These are phyloP conservation scores for Corythaixoides concolor DNA, from an alignment of 2,113 vertebrate species.

Conservation along the genomic window DNA sequence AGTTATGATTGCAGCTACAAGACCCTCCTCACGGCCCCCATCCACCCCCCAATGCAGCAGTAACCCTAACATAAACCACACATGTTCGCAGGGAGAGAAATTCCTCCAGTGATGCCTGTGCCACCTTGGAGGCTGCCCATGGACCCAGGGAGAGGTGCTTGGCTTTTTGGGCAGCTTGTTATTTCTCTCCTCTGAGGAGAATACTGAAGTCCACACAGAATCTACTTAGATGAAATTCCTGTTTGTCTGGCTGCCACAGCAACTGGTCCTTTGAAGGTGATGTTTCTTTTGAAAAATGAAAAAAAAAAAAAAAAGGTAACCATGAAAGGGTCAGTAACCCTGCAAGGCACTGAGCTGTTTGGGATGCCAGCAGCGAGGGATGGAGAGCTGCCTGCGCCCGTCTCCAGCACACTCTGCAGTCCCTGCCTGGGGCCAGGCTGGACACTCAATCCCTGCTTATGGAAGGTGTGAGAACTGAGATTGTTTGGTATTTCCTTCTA, in stretches of 20 bases:
- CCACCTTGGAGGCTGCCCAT: neutral
- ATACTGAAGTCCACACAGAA: neutral
- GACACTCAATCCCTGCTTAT: neutral
- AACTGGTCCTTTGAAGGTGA: neutral
- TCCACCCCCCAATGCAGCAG: neutral
- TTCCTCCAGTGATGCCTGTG: accelerated
- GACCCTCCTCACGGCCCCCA: neutral
- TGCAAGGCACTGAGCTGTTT: neutral
- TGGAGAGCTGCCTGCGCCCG: accelerated
- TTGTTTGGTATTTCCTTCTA: neutral
- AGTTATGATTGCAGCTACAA: neutral
- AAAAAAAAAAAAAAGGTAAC: neutral
- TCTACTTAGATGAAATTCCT: neutral
- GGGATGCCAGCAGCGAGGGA: neutral
- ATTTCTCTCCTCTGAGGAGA: neutral
- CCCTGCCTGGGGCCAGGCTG: neutral
- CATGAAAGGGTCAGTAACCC: neutral
- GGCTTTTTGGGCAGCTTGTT: neutral
- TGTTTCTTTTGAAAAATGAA: neutral
- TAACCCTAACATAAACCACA: neutral
- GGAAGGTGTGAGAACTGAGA: neutral
- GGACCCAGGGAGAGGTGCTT: accelerated
- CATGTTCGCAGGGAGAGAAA: neutral
- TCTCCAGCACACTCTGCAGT: neutral
- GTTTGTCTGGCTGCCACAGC: neutral